Base-by-base conservation (phyloP, 2,888 invertebrate species). In the Teleiodes luculella region DNA sequence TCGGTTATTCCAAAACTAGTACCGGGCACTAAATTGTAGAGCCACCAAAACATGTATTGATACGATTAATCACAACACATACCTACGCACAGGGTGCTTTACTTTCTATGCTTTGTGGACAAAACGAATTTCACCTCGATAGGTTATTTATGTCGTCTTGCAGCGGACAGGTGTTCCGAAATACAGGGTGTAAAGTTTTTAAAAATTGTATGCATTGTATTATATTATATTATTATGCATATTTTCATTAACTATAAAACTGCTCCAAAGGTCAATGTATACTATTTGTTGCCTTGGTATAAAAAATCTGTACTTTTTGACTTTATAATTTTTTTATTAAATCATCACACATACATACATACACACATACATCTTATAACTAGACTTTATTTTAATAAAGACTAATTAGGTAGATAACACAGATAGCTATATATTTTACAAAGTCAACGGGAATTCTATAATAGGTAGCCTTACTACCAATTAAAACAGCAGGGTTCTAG, bases 81-180 rank as follows among this genome's bases (percentile, higher is more conserved):
- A 35, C 16, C 18, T 7, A 16, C 10, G 18, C 5, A 3, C 2
- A 24, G 10, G 10, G 5, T n/a, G 28, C 11, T 43, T 63, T 69
- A 74, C 77, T 83, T 78, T 83, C 80, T 75, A 74, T 60, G 61
- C 60, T 64, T 65, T 65, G 76, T 78, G 77, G 82, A 83, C 80
- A 86, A 80, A 83, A 76, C 74, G 77, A 78, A 86, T 86, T 85
- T 84, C 80, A 79, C 83, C 72, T 73, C 74, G 73, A 81, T 80
- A 78, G 68, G 76, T 80, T 80, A 85, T 86, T 85, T 82, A 86
- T 83, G 74, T 70, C 68, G 71, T 67, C 69, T 63, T 68, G 65
- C 63, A n/a, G 20, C 60, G 66, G 73, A 80, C 86, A 86, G 86
- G 86, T 86, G 86, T 74, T 64, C 62, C 61, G 62, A 60, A 64